These are phyloP conservation scores for Drosophila lacertosa DNA, from an alignment of 1,140 invertebrate genomes.

Conservation along the genomic window DNA sequence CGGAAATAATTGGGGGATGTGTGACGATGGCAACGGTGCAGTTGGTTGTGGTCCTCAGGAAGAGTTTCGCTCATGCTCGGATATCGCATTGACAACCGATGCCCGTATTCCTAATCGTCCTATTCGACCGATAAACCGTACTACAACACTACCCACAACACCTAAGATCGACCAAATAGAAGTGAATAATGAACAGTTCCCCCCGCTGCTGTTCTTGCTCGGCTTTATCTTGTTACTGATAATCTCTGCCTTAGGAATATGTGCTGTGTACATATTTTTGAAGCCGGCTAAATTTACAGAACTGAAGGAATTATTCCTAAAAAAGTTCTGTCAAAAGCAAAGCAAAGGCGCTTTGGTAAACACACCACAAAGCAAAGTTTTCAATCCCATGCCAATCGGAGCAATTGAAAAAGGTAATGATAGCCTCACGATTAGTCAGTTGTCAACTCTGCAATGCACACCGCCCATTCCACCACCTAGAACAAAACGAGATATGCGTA, in stretches of 20 bases:
- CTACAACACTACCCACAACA: constrained; percentile 26
- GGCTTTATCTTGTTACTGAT: constrained; percentile 14
- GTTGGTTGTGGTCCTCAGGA: constrained; percentile 88
- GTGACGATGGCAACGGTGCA: constrained; percentile 79
- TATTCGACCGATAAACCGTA: constrained; percentile 47
- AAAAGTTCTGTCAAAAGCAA: constrained; percentile 26
- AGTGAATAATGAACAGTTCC: background rate
- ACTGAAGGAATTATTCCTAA: constrained; percentile 4
- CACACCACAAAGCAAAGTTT: constrained; percentile 9
- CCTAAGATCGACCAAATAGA: constrained; percentile 23
- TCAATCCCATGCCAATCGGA: constrained; percentile 14
- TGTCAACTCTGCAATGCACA: constrained; percentile 5
- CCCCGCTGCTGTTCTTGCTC: constrained; percentile 9
- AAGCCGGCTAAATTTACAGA: constrained; percentile 46
- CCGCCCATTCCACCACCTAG: constrained; percentile 85
- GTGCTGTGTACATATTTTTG: constrained; percentile 43
- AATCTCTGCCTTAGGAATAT: constrained; percentile 15
- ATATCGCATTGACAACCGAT: constrained; percentile 89
- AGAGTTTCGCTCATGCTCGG: constrained; percentile 93
- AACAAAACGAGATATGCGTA: constrained; percentile 80
- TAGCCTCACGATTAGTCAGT: background rate
- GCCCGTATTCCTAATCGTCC: constrained; percentile 58
- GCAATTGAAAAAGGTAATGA: constrained; percentile 18
- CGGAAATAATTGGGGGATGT: constrained; percentile 85
- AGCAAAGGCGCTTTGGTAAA: background rate